phyloP scores from a whole-genome alignment of 2,888 invertebrate genomes.

The Sarcophaga rosellei region DNA sequence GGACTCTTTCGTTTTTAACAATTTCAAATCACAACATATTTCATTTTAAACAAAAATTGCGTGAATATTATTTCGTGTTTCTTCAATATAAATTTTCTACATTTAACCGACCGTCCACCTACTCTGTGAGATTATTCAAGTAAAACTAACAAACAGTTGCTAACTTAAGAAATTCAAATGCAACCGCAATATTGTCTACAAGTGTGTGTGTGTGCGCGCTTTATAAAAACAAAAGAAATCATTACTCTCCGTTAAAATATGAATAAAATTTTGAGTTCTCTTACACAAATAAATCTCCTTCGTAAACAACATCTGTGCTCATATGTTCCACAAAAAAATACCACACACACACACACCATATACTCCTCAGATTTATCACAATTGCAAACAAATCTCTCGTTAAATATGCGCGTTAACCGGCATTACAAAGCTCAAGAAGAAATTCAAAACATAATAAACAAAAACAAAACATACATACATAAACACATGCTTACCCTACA shows the following conservation, averaged over 20 bases:
- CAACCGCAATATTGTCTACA: constrained; percentile 49
- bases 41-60: neutral
- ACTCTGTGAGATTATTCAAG: constrained; percentile 66
- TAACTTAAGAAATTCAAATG: constrained; percentile 63
- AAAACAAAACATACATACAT: neutral
- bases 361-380: constrained; percentile 24
- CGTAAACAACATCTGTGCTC: constrained; percentile 18
- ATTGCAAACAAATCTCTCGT: constrained; percentile 7
- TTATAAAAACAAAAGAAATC: constrained; percentile 50
- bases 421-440: neutral
- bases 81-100: constrained; percentile 1
- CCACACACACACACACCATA: neutral
- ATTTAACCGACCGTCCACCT: constrained; percentile 64
- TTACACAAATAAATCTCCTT: constrained; percentile 48
- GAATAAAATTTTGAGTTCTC: constrained; percentile 30
- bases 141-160: constrained; percentile 67
- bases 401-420: constrained; percentile 41
- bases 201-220: neutral
- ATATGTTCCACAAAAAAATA: constrained; percentile 52
- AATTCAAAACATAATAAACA: constrained; percentile 23
- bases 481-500: neutral
- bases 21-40: too few relatives aligned
- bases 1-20: constrained; percentile 8
- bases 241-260: constrained; percentile 23
- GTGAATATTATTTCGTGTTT: constrained; percentile 22